Base-by-base conservation (phyloP, 2,888 invertebrate species). In the Opisthograptis luteolata region DNA sequence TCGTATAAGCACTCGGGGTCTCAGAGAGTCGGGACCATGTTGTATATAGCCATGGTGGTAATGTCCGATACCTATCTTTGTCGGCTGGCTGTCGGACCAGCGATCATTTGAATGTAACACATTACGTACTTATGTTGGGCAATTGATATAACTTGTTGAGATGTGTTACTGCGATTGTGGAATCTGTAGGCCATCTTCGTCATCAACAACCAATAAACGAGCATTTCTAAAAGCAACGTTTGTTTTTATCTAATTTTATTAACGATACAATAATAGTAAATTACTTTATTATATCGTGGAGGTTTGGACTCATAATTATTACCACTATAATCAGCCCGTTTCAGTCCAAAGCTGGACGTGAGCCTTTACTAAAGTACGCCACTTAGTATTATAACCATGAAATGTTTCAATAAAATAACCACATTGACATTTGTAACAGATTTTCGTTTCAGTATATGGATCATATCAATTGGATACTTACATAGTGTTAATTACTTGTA, bases 1-100 rank as follows among this genome's bases (percentile, higher is more conserved):
- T 81, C 73, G 79, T 79, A 79, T 78, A 74, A 69, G 76, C 74
- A 72, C 71, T 69, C 73, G 68, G 72, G n/a, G 5, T 34, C 47
- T 62, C 20, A 22, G 25, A 48, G 43, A 53, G 44, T 41, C n/a
- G 39, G 20, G 31, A n/a, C 31, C 30, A 27, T 36, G 25, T 44
- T 53, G 39, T 40, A 43, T 43, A 46, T 35, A 48, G 36, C 25
- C 36, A 75, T 76, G 73, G 79, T 75, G 78, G 82, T 83, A 82
- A 86, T 80, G 81, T 78, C 68, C 72, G 86, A 87, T 86, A 84
- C 81, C 76, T 81, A 87, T 87, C 87, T 87, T 76, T 78, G 80
- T 81, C 79, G 79, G 80, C 62, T 70, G 66, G 68, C 76, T 79
- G 81, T 84, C 83, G 78, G 80, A 68, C 73, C 78, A 64, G 69